Base-by-base conservation (phyloP, 2,888 invertebrate genomes). In the Habrosyne pyritoides region DNA sequence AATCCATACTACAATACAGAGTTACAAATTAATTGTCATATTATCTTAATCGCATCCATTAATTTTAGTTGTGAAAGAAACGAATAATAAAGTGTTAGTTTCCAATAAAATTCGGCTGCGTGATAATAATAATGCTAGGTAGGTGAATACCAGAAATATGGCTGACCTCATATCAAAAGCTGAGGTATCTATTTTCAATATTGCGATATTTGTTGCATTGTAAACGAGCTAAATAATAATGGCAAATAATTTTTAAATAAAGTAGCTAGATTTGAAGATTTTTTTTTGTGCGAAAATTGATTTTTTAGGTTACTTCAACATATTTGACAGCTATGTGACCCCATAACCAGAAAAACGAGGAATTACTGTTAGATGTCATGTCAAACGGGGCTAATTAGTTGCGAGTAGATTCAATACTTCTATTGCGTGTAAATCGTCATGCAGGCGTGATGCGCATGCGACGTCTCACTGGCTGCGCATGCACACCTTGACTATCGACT, bases 401-500 rank as follows among this genome's bases (percentile, higher is more conserved):
- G 28, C 28, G 26, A 26, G 22, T 49, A 14, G 14, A 26, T 49
- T 10, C 8, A 18, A 28, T 7, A 22, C 24, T n/a, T 22, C 4
- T 47, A 49, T 50, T 50, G 50, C 50, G 50, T 50, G 50, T 50
- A 28, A 28, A 21, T 50, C 30, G 50, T 18, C 48, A 26, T 26
- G 48, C 48, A 10, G 21, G 10, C n/a, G 10, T 50, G 50, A 50
- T 50, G 28, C 50, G 50, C 50, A 50, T 50, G 28, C 50, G 50
- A 28, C 30, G 42, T 50, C 28, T 50, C 50, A 10, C n/a, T 24
- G 55, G 61, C 52, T 36, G 63, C 57, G 58, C 53, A 46, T 47
- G 48, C 21, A 42, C 59, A 49, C 81, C 79, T 83, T 79, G 80
- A 73, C 75, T 76, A 53, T 58, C 63, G 54, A 53, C 54, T 55